Evolutionary conservation across 1,140 invertebrate genomes (phyloP).

Genomic region (Micrasema longulum): DNA sequence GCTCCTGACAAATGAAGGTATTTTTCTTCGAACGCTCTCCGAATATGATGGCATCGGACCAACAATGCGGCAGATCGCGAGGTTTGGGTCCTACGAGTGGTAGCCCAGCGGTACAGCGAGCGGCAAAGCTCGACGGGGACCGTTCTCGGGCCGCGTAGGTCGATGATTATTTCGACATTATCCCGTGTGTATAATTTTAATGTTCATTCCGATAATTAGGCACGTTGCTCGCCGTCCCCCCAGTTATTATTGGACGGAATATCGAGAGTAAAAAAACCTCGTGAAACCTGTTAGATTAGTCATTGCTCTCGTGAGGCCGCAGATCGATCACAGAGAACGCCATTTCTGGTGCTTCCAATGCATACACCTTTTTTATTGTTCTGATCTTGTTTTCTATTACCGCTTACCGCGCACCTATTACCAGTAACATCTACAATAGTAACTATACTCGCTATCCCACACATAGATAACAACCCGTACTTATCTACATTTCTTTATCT

Average conservation of each 20-base stretch:
- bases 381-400: too few species aligned
- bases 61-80: slow-evolving; percentile 2
- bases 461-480: too few species aligned
- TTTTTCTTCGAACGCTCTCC: not conserved
- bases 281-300: slow-evolving; percentile 13
- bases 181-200: slow-evolving; percentile 21
- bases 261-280: slow-evolving; percentile 3
- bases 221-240: slow-evolving; percentile 8
- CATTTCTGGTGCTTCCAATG: too few species aligned
- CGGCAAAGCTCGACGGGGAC: not conserved
- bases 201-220: slow-evolving; percentile 23
- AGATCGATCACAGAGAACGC: not conserved
- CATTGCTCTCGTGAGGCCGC: not conserved
- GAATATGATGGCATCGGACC: slow-evolving; percentile 25
- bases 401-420: too few species aligned
- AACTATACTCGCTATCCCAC: too few species aligned
- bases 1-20: slow-evolving; percentile 27
- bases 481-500: too few species aligned
- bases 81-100: not conserved
- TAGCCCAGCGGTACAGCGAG: not conserved
- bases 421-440: too few species aligned
- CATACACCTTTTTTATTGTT: too few species aligned
- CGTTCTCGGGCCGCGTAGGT: not conserved
- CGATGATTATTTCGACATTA: slow-evolving; percentile 12
- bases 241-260: slow-evolving; percentile 8